phyloP scores from a whole-genome alignment of 2,888 invertebrate genomes.

The Nematopogon swammerdamellus region DNA sequence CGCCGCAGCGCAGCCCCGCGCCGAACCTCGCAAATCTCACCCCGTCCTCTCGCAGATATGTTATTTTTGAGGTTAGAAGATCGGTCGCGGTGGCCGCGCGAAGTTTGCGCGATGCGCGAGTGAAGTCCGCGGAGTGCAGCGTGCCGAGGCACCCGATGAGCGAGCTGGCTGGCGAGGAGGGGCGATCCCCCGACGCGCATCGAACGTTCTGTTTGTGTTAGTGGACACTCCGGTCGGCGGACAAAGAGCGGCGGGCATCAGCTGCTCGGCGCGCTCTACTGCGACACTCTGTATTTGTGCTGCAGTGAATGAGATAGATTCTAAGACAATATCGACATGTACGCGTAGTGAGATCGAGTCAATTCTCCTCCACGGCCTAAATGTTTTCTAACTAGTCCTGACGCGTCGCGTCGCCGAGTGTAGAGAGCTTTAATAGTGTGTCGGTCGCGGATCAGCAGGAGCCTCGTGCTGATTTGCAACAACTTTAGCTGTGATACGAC shows the following conservation, averaged over 20 bases:
- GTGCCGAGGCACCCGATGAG: neutral
- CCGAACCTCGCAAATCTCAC: constrained; percentile 46
- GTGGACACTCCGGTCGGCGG: constrained; percentile 53
- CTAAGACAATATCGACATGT: no score
- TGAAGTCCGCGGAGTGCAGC: neutral
- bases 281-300: neutral
- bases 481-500: neutral
- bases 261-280: neutral
- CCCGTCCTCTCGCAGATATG: neutral
- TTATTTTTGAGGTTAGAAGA: constrained; percentile 40
- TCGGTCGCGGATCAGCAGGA: no score
- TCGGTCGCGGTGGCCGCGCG: neutral
- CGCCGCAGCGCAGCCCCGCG: constrained; percentile 41
- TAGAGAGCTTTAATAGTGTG: no score
- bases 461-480: neutral
- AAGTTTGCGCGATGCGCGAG: neutral
- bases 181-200: neutral
- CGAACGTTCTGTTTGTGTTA: constrained; percentile 53
- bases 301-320: neutral
- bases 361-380: no score
- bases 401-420: no score
- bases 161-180: neutral
- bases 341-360: no score
- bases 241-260: constrained; percentile 30
- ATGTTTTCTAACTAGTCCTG: no score